Percentiles rank a stretch among this genome's conserved stretches.
phyloP scores from a whole-genome alignment of 2,888 invertebrate species.

The Hyalella azteca region DNA sequence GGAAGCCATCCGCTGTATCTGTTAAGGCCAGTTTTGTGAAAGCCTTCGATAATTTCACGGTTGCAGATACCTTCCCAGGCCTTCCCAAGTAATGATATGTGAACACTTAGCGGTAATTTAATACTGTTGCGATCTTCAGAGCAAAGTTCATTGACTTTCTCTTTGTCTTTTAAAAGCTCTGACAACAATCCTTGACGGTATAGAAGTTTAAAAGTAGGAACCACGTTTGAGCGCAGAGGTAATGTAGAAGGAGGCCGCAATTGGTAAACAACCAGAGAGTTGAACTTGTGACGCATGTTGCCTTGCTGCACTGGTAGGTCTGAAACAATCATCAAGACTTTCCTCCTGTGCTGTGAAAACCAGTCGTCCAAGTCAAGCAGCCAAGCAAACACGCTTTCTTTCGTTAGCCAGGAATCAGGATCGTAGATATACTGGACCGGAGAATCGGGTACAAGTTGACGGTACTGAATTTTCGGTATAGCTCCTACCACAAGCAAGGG shows the following conservation, averaged over 20 bases:
- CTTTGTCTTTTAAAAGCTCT: conserved; percentile 43
- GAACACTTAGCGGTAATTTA: conserved; percentile 42
- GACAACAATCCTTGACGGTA: conserved; percentile 50
- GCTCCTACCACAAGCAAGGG: conserved; percentile 53
- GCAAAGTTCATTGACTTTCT: conserved; percentile 37
- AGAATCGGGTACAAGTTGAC: conserved; percentile 47
- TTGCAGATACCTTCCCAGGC: conserved; percentile 53
- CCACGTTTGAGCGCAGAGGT: conserved; percentile 44
- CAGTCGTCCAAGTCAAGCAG: conserved; percentile 54
- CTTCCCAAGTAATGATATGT: conserved; percentile 46
- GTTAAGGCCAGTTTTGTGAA: conserved; percentile 46
- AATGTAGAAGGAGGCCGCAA: conserved; percentile 44
- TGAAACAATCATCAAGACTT: conserved; percentile 52
- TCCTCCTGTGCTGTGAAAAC: conserved; percentile 55
- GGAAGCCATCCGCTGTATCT: conserved; percentile 51
- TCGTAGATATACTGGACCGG: conserved; percentile 55
- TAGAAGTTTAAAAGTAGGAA: conserved; percentile 46
- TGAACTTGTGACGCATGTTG: conserved; percentile 43
- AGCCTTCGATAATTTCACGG: conserved; percentile 47
- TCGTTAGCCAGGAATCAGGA: conserved; percentile 54
- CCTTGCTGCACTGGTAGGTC: conserved; percentile 48
- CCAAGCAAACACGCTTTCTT: conserved; percentile 53
- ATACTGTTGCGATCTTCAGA: conserved; percentile 28
- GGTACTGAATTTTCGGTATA: conserved; percentile 43
- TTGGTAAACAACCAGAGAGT: conserved; percentile 45